Conservation (phyloP, 2,797 vertebrate species). For the Sciurus carolinensis region DNA sequence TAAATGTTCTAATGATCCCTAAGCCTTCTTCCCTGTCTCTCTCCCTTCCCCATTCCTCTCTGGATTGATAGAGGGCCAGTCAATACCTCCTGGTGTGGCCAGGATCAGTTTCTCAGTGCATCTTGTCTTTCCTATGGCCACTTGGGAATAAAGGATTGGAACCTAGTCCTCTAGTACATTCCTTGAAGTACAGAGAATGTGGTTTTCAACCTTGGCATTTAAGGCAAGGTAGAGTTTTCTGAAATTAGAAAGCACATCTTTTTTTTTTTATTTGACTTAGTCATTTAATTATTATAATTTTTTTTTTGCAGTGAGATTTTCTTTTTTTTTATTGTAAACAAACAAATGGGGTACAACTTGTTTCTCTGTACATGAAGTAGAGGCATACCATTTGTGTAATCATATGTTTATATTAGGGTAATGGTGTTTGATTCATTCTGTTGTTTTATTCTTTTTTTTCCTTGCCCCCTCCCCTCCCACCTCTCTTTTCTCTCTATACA, state of each 20-base stretch:
- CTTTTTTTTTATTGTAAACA: too few relatives aligned
- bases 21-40: neutral
- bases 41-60: neutral
- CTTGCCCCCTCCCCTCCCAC: too few relatives aligned
- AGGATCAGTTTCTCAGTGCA: neutral
- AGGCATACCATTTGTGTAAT: too few relatives aligned
- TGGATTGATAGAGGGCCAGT: neutral
- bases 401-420: too few relatives aligned
- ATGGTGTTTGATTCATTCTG: too few relatives aligned
- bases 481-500: too few relatives aligned
- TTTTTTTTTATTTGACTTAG: too few relatives aligned
- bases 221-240: neutral
- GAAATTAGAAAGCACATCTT: neutral
- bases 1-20: neutral
- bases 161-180: neutral
- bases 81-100: neutral
- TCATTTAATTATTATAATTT: too few relatives aligned
- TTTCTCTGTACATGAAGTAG: too few relatives aligned
- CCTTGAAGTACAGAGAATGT: neutral
- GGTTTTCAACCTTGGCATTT: neutral
- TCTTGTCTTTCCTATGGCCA: neutral
- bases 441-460: too few relatives aligned
- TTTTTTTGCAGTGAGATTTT: too few relatives aligned
- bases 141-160: conserved; percentile 1
- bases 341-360: too few relatives aligned